Percentiles rank a stretch among this genome's conserved stretches.
Conservation (phyloP, 1,140 invertebrate genomes). For the Gryllus bimaculatus region DNA sequence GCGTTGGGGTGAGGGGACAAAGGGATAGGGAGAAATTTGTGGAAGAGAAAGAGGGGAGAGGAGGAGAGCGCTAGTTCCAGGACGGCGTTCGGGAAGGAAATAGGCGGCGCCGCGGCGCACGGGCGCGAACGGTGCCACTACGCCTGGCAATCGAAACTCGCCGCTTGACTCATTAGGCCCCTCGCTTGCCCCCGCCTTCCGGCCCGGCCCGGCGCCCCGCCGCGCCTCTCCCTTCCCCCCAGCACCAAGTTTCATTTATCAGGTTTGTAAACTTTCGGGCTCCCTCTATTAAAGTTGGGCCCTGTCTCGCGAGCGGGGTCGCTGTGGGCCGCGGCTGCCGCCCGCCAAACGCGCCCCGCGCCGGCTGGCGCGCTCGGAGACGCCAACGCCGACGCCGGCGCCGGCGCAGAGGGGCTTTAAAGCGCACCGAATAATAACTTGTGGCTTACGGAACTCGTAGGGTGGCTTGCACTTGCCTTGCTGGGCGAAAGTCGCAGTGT, state of each 20-base stretch:
- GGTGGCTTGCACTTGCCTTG: too few relatives aligned
- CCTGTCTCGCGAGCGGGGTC: neutral
- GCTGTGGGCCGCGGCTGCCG: too few relatives aligned
- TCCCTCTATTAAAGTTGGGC: neutral
- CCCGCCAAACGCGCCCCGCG: too few relatives aligned
- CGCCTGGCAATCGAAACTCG: neutral
- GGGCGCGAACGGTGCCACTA: neutral
- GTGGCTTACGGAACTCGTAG: too few relatives aligned
- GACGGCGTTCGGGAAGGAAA: neutral
- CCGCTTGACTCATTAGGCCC: neutral
- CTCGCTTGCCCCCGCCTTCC: neutral
- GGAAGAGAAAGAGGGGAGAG: neutral
- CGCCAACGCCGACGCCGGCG: too few relatives aligned
- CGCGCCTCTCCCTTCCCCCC: neutral
- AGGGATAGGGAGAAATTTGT: neutral
- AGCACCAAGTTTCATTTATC: neutral
- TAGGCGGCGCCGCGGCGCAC: too few relatives aligned
- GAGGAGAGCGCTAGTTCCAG: neutral
- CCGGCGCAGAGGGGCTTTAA: too few relatives aligned
- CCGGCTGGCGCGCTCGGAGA: too few relatives aligned
- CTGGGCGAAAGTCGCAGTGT: too few relatives aligned
- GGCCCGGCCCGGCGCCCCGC: too few relatives aligned
- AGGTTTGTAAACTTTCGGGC: constrained; percentile 1
- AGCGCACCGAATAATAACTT: too few relatives aligned
- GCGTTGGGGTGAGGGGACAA: neutral